Evolutionary conservation across 2,797 vertebrate species (phyloP), one percentile per base, ranked within the genome.

Genomic region (Caiman crocodilus): DNA sequence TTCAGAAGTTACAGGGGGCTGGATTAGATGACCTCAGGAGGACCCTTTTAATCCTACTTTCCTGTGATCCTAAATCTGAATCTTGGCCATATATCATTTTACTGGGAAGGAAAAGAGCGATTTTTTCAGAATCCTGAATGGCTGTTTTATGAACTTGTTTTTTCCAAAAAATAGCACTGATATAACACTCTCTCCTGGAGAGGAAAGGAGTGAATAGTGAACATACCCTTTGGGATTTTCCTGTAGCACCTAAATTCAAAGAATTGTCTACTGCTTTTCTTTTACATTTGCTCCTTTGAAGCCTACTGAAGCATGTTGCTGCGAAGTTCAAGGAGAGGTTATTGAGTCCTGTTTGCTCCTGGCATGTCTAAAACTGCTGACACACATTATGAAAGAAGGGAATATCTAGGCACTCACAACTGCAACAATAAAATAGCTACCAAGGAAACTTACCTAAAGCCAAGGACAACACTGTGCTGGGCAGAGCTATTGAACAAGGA

Each of bases 261-360:
- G 42, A 60, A 42, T 64, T 74, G 76, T 20, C 64, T 77, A 71
- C 55, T 84, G 16, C 30, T 85, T 92, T 42, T 56, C 35, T 73
- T 50, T 73, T 23, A 73, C 32, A 26, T 73, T 73, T 73, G 6
- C 56, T 89, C 23, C 26, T 7, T 28, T 71, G 65, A 78, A 89
- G 89, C 23, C 79, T 0, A 0, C 0, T 86, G 76, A 81, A 92
- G 80, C 12, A 91, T 32, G 20, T 4, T 86, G 83, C 14, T 73
- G 32, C 11, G 63, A 88, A 64, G 81, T 95, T 93, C 90, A 94
- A 82, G 81, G 76, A 82, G 50, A 95, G 65, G 74, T 79, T 91
- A 94, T 71, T 79, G 76, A 60, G 50, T 65, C 74, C 25, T 69
- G 11, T 57, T 91, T 82, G 69, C 80, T 74, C 4, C 20, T 79